Evolutionary conservation across 1,140 invertebrate genomes (phyloP).

Genomic region (Drosophila aff.): DNA sequence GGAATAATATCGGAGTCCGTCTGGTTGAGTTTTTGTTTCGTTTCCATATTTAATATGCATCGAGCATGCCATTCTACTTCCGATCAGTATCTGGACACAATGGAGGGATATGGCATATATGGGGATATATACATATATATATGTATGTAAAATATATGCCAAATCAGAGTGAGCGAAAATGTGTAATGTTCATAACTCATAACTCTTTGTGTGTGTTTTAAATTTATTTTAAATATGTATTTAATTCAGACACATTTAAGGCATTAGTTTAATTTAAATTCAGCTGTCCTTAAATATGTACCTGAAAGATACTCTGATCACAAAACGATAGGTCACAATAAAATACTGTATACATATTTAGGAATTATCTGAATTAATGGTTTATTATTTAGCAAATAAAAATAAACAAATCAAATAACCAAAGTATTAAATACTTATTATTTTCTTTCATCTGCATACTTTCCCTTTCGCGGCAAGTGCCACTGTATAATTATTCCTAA

Average conservation of each 20-base stretch:
- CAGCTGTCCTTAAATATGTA: no score
- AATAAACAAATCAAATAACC: background rate
- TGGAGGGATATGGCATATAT: conserved; percentile 5
- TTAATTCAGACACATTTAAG: no score
- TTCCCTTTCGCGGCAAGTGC: background rate
- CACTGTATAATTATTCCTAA: background rate
- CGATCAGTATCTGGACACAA: conserved; percentile 45
- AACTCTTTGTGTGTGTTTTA: background rate
- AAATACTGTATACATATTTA: no score
- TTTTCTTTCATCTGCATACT: no score
- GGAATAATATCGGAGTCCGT: conserved; percentile 67
- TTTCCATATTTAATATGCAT: conserved; percentile 69
- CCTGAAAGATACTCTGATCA: no score
- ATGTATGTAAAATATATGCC: background rate
- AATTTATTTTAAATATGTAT: background rate
- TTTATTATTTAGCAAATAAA: no score
- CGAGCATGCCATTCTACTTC: conserved; percentile 61
- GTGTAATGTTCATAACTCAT: background rate
- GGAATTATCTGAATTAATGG: no score
- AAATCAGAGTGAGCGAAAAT: conserved; percentile 4
- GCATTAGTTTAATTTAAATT: no score
- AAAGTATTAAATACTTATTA: background rate
- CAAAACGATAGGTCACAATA: no score
- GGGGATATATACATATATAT: background rate
- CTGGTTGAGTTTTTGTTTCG: conserved; percentile 26